Percentiles rank a stretch among this genome's conserved stretches.
These are phyloP conservation scores for Hypselothyrea guttata DNA, from an alignment of 2,888 invertebrate genomes.

Conservation along the genomic window DNA sequence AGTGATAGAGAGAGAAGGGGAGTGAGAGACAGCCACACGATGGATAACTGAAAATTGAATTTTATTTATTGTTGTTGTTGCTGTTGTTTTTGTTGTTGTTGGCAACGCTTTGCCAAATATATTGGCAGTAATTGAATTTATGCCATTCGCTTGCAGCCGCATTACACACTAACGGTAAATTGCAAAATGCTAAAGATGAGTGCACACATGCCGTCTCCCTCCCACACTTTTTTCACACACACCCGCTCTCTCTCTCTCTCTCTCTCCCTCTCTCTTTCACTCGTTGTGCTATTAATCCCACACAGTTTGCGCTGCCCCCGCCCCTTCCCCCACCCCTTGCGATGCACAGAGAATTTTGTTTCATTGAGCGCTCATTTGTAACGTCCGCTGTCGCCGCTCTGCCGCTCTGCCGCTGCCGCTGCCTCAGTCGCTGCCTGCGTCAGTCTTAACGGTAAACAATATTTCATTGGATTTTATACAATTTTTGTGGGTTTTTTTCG, in stretches of 20 bases:
- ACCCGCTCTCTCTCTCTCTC: background rate
- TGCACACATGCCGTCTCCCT: conserved; percentile 17
- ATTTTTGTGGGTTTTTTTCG: conserved; percentile 21
- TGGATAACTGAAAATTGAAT: conserved; percentile 64
- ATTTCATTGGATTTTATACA: conserved; percentile 38
- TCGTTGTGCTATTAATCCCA: background rate
- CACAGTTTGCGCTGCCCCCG: background rate
- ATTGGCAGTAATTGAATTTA: conserved; percentile 68
- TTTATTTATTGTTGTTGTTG: conserved; percentile 19
- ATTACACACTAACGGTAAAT: conserved; percentile 26
- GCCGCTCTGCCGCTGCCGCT: conserved; percentile 2
- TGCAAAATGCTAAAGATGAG: conserved; percentile 44
- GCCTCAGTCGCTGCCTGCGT: conserved; percentile 1
- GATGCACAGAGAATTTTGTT: conserved; percentile 14
- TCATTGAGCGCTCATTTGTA: conserved; percentile 25
- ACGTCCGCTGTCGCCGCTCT: conserved; percentile 2
- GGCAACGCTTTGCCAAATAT: conserved; percentile 52
- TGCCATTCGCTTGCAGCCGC: conserved; percentile 38
- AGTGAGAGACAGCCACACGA: conserved; percentile 33
- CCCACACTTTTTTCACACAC: background rate
- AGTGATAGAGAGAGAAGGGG: background rate
- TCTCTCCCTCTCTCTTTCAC: background rate
- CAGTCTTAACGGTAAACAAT: conserved; percentile 44
- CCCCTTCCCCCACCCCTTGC: background rate
- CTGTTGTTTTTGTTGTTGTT: conserved; percentile 32